Evolutionary conservation across 2,113 vertebrate genomes (phyloP).

Genomic region (Monopterus albus): DNA sequence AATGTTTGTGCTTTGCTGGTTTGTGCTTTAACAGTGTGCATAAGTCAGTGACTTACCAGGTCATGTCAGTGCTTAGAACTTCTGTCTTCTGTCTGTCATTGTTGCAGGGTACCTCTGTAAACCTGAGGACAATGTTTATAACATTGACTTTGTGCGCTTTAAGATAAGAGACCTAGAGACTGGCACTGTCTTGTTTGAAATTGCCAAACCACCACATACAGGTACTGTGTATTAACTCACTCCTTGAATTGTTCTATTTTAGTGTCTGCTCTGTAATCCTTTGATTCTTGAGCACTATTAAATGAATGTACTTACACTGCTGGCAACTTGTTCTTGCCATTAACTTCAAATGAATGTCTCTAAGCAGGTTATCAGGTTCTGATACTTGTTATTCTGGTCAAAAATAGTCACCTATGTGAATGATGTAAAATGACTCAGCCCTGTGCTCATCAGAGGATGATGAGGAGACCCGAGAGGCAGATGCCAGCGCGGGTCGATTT

Average conservation of each 20-base stretch:
- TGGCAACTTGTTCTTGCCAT: not conserved
- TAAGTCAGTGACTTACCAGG: not conserved
- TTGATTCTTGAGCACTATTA: not conserved
- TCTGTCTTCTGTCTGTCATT: not conserved
- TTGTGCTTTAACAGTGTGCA: not conserved
- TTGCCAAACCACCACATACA: slow-evolving; percentile 89
- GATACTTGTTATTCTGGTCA: not conserved
- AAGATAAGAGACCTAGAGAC: slow-evolving; percentile 95
- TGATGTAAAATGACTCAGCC: slow-evolving; percentile 8
- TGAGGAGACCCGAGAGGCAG: slow-evolving; percentile 80
- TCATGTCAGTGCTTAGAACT: not conserved
- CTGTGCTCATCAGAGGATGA: slow-evolving; percentile 76
- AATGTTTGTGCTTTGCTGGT: not conserved
- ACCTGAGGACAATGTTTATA: slow-evolving; percentile 92
- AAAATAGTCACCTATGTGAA: not conserved
- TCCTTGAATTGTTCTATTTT: not conserved
- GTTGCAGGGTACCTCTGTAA: slow-evolving; percentile 90
- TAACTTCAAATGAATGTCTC: not conserved
- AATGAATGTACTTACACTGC: not conserved
- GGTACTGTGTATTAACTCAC: slow-evolving; percentile 71
- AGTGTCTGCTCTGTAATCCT: not conserved
- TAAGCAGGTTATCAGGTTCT: not conserved
- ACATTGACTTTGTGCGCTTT: slow-evolving; percentile 94
- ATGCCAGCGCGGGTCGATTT: slow-evolving; percentile 88
- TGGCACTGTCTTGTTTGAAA: slow-evolving; percentile 92